A percentile compares a stretch with the other conserved stretches of the same genome.
These are phyloP conservation scores for Mesembrinibis cayennensis DNA, from an alignment of 2,113 vertebrate genomes.

Conservation along the genomic window DNA sequence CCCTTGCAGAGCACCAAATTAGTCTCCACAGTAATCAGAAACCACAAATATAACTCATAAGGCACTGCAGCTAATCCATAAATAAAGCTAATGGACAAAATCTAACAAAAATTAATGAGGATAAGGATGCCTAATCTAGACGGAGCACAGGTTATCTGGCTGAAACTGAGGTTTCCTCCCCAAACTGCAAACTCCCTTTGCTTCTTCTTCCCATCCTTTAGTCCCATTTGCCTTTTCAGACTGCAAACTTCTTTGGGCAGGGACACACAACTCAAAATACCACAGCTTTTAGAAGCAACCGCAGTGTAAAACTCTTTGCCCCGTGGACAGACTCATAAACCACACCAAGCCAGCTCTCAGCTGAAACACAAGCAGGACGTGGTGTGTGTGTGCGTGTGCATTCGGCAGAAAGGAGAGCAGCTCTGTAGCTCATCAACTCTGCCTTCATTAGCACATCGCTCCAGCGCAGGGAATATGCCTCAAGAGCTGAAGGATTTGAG, in stretches of 20 bases:
- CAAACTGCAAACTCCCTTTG: background rate
- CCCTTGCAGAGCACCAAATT: slow-evolving; percentile 6
- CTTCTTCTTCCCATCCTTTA: background rate
- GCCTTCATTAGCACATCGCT: background rate
- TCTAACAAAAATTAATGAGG: background rate
- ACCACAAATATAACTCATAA: background rate
- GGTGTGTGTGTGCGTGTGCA: background rate
- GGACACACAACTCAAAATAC: background rate
- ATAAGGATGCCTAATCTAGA: background rate
- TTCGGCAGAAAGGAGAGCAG: background rate
- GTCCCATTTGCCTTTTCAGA: background rate
- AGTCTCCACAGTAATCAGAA: slow-evolving; percentile 16
- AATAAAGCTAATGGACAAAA: background rate
- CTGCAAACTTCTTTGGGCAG: background rate
- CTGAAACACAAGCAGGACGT: background rate
- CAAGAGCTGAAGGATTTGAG: background rate
- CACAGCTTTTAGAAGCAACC: background rate
- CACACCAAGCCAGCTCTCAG: background rate
- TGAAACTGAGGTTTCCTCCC: background rate
- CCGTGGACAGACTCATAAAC: background rate
- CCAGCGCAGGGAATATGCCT: background rate
- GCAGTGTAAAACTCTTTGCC: background rate
- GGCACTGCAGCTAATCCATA: background rate
- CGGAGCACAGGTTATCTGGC: accelerated
- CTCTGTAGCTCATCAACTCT: background rate